Evolutionary conservation across 2,113 vertebrate species (phyloP).

Genomic region (Ardeotis arabs): DNA sequence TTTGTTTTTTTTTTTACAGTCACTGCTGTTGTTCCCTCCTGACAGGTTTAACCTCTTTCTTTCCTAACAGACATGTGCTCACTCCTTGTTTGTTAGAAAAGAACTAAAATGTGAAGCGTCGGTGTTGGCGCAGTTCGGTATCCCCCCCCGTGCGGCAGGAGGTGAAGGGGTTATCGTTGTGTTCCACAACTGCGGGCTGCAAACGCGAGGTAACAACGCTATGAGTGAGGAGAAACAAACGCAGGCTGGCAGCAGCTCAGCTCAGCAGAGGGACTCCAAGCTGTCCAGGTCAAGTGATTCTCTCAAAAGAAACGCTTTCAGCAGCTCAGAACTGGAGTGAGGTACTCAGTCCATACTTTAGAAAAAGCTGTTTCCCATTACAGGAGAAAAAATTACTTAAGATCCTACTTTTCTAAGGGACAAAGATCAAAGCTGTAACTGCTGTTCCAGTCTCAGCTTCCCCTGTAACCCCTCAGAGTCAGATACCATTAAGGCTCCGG

Average conservation of each 20-base stretch:
- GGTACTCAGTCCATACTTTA: neutral
- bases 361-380: neutral
- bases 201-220: neutral
- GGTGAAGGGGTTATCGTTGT: slow-evolving; percentile 25
- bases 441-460: neutral
- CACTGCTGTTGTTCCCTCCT: neutral
- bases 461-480: neutral
- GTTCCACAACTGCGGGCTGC: neutral
- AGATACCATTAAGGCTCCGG: neutral
- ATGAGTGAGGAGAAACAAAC: neutral
- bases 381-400: neutral
- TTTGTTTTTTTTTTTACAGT: neutral
- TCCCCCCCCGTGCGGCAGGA: neutral
- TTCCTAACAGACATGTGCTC: neutral
- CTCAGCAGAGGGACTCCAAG: neutral
- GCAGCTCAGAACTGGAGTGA: neutral
- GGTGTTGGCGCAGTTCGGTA: neutral
- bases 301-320: neutral
- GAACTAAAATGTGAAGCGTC: neutral
- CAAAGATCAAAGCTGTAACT: neutral
- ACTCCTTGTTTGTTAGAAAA: neutral
- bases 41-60: neutral
- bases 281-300: neutral
- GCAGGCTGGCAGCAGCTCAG: neutral
- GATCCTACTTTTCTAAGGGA: neutral